Conservation (phyloP, 1,140 invertebrate genomes). For the Mylabris phalerata region DNA sequence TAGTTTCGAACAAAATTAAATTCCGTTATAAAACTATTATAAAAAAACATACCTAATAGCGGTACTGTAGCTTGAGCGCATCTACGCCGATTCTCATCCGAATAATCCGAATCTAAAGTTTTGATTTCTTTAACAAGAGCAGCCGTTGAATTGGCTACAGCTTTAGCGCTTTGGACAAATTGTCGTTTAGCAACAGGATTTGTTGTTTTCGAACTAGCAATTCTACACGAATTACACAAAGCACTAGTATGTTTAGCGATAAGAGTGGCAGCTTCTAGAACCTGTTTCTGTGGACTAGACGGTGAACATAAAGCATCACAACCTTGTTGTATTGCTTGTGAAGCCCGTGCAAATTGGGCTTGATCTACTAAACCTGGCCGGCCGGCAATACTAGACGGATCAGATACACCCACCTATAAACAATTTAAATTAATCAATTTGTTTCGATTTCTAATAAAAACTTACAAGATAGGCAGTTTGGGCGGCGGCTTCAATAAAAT, state of each 20-base stretch:
- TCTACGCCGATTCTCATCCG: constrained; percentile 62
- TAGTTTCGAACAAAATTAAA: background rate
- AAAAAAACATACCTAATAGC: constrained; percentile 51
- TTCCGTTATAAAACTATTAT: background rate
- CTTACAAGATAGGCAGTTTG: constrained; percentile 85
- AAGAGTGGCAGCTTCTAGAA: constrained; percentile 83
- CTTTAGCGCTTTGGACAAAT: constrained; percentile 95
- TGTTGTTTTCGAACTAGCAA: constrained; percentile 83
- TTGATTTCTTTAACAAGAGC: constrained; percentile 94
- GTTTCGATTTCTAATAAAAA: constrained; percentile 7
- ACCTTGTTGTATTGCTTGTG: constrained; percentile 81
- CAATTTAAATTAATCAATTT: constrained; percentile 2
- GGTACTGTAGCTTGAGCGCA: constrained; percentile 79
- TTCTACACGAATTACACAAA: constrained; percentile 88
- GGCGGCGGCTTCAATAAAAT: constrained; percentile 87
- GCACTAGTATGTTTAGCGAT: constrained; percentile 96
- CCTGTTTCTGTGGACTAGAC: constrained; percentile 74
- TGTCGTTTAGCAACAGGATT: constrained; percentile 93
- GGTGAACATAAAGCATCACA: constrained; percentile 74
- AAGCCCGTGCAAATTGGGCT: constrained; percentile 78
- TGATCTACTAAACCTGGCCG: constrained; percentile 88
- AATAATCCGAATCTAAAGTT: constrained; percentile 78
- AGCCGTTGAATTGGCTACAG: constrained; percentile 94
- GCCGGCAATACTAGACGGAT: constrained; percentile 85
- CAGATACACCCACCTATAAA: constrained; percentile 72